These are phyloP conservation scores for Drosophila koepferae DNA, from an alignment of 2,888 invertebrate genomes.

Conservation along the genomic window DNA sequence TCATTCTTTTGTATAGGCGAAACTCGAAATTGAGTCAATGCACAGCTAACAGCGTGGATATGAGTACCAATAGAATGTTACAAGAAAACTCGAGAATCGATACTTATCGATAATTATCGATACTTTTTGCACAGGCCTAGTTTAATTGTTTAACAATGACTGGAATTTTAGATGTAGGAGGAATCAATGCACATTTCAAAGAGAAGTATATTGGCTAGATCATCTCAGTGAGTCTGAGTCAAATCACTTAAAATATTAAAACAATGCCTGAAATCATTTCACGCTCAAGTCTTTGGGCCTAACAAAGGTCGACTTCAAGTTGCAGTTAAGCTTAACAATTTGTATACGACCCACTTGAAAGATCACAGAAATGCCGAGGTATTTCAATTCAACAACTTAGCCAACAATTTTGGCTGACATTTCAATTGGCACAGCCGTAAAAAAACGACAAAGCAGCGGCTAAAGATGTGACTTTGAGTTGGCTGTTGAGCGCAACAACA, in stretches of 20 bases:
- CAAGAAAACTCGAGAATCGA: too few species aligned
- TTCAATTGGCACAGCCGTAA: slow-evolving; percentile 54
- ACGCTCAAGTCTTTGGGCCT: neutral
- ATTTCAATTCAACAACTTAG: slow-evolving; percentile 9
- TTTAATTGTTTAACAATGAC: too few species aligned
- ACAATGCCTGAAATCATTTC: neutral
- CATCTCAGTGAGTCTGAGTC: too few species aligned
- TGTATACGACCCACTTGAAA: neutral
- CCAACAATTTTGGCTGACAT: slow-evolving; percentile 38
- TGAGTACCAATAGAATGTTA: too few species aligned
- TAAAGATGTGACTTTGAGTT: slow-evolving; percentile 68
- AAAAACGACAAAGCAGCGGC: slow-evolving; percentile 22
- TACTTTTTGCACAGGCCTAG: too few species aligned
- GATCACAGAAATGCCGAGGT: neutral
- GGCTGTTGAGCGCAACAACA: slow-evolving; percentile 6
- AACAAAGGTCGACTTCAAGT: neutral
- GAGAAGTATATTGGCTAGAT: too few species aligned
- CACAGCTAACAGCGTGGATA: too few species aligned
- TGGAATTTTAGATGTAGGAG: too few species aligned
- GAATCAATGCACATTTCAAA: too few species aligned
- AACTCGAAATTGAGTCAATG: too few species aligned
- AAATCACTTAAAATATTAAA: neutral
- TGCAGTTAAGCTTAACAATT: neutral
- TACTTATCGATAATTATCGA: too few species aligned
- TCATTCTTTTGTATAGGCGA: too few species aligned